Evolutionary conservation across 2,888 invertebrate species (phyloP).

Genomic region (Achlya flavicornis): DNA sequence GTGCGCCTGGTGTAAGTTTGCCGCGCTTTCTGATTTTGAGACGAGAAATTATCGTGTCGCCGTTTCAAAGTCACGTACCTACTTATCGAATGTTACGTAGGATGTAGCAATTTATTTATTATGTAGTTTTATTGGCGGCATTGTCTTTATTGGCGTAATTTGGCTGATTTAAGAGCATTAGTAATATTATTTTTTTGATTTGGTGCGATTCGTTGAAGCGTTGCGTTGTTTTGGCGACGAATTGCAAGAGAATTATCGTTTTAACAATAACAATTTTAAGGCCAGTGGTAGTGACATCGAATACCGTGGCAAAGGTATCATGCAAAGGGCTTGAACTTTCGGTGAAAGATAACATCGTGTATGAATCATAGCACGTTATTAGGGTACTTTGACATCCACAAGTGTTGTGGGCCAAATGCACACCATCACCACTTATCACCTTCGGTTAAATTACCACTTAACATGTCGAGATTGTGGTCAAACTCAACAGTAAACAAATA

Average conservation of each 20-base stretch:
- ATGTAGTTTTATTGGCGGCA: slow-evolving; percentile 54
- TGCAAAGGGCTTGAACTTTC: too few species aligned
- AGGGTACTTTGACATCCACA: too few species aligned
- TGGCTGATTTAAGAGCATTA: slow-evolving; percentile 6
- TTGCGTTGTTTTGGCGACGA: background rate
- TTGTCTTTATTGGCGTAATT: slow-evolving; percentile 29
- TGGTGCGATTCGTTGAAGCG: background rate
- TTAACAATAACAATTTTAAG: background rate
- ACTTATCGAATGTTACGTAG: slow-evolving; percentile 72
- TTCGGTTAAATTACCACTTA: too few species aligned
- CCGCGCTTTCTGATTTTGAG: slow-evolving; percentile 82
- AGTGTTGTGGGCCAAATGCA: too few species aligned
- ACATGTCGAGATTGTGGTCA: too few species aligned
- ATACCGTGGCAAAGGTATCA: too few species aligned
- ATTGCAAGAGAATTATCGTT: background rate
- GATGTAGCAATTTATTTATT: slow-evolving; percentile 66
- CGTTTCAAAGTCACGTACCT: slow-evolving; percentile 74
- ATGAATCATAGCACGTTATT: too few species aligned
- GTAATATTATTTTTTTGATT: background rate
- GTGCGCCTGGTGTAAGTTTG: slow-evolving; percentile 54
- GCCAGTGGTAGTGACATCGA: too few species aligned
- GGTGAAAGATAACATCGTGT: too few species aligned
- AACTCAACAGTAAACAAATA: too few species aligned
- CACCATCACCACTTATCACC: too few species aligned
- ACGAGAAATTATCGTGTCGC: slow-evolving; percentile 65